Conservation (phyloP, 1,140 invertebrate species). For the Heterodera carotae region DNA sequence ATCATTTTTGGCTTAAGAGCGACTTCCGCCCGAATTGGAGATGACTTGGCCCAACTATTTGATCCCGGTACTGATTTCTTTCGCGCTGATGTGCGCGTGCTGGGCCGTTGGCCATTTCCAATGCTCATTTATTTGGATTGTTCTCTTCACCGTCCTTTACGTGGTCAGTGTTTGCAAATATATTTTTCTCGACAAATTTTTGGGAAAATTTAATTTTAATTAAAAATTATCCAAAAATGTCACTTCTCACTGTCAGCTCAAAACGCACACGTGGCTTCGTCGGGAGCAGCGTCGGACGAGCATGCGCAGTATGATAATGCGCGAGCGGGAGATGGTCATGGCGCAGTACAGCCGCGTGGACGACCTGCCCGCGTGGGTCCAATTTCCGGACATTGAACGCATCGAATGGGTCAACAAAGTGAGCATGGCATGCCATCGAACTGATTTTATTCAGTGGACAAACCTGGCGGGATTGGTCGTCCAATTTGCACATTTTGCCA, state of each 20-base stretch:
- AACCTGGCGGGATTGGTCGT: too few species aligned
- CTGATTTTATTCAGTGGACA: too few species aligned
- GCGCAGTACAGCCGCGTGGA: slow-evolving; percentile 53
- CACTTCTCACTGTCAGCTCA: slow-evolving; percentile 12
- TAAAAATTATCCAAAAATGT: background rate
- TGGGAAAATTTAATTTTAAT: too few species aligned
- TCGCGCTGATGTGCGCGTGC: slow-evolving; percentile 48
- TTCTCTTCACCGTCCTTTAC: slow-evolving; percentile 47
- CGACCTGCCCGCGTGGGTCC: slow-evolving; percentile 63
- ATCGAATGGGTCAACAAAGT: slow-evolving; percentile 66
- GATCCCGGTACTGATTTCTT: slow-evolving; percentile 38
- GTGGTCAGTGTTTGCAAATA: slow-evolving; percentile 37
- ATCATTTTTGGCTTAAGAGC: background rate
- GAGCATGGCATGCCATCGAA: background rate
- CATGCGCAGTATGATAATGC: slow-evolving; percentile 32
- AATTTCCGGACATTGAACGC: slow-evolving; percentile 64
- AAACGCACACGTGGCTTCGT: slow-evolving; percentile 48
- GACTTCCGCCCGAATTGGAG: slow-evolving; percentile 12
- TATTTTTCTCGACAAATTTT: too few species aligned
- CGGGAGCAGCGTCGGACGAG: slow-evolving; percentile 50
- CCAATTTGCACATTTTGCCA: too few species aligned
- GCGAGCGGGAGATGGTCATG: slow-evolving; percentile 50
- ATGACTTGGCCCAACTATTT: slow-evolving; percentile 20
- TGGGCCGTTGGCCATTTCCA: slow-evolving; percentile 50
- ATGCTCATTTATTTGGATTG: slow-evolving; percentile 59